A percentile compares a stretch with the other conserved stretches of the same genome.
phyloP scores from a whole-genome alignment of 2,113 vertebrate genomes.

The Stigmatopora argus region DNA sequence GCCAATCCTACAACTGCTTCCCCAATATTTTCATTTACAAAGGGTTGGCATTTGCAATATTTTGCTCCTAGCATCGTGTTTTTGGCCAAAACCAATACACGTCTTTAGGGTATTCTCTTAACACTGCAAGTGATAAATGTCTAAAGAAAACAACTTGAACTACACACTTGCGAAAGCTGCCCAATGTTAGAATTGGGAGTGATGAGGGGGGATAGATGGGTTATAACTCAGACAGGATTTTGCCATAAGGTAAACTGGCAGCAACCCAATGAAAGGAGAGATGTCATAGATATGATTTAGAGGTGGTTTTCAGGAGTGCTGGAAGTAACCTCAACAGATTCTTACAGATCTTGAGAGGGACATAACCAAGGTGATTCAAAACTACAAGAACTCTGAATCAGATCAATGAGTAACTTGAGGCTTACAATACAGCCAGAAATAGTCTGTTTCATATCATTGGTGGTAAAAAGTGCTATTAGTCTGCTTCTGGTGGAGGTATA shows the following conservation, averaged over 20 bases:
- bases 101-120: constrained; percentile 60
- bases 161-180: constrained; percentile 59
- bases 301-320: constrained; percentile 58
- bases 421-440: constrained; percentile 51
- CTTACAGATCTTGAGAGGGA: constrained; percentile 61
- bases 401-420: constrained; percentile 67
- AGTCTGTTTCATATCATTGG: constrained; percentile 35
- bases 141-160: constrained; percentile 62
- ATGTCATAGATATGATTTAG: constrained; percentile 64
- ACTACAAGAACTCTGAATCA: constrained; percentile 52
- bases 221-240: constrained; percentile 57
- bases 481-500: constrained; percentile 12
- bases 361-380: constrained; percentile 53
- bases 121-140: constrained; percentile 53
- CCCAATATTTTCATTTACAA: constrained; percentile 44
- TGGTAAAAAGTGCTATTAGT: constrained; percentile 25
- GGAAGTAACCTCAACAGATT: constrained; percentile 56
- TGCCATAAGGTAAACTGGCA: constrained; percentile 66
- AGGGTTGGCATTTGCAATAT: constrained; percentile 40
- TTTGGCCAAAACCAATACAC: constrained; percentile 59
- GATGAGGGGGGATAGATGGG: constrained; percentile 48
- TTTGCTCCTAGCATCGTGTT: constrained; percentile 53
- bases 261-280: constrained; percentile 58
- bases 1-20: constrained; percentile 9
- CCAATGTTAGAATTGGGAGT: constrained; percentile 61